These are phyloP conservation scores for Ramphastos sulfuratus DNA, from an alignment of 2,113 vertebrate genomes.

Conservation along the genomic window DNA sequence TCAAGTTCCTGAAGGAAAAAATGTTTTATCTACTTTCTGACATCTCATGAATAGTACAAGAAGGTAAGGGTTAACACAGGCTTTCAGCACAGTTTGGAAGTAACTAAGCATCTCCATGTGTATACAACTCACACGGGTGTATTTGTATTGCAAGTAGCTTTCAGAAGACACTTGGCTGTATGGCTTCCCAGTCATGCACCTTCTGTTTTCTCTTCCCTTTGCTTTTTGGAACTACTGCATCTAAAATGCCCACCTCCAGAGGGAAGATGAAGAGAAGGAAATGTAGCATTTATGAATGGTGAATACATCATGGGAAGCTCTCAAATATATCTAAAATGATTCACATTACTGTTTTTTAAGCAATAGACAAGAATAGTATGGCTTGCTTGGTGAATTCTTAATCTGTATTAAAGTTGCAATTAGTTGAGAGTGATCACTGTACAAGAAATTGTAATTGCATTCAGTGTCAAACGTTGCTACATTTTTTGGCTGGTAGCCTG, in stretches of 20 bases:
- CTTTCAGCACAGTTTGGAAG: neutral
- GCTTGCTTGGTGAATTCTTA: neutral
- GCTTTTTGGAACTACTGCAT: neutral
- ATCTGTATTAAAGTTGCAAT: neutral
- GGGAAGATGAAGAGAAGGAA: neutral
- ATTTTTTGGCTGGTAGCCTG: neutral
- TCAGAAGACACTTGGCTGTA: neutral
- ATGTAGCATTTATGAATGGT: neutral
- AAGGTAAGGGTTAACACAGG: neutral
- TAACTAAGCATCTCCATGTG: neutral
- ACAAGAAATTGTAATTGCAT: neutral
- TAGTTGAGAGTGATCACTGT: neutral
- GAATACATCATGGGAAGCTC: neutral
- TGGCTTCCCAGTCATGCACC: neutral
- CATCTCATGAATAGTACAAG: neutral
- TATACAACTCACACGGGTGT: neutral
- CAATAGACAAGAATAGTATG: neutral
- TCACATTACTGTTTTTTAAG: neutral
- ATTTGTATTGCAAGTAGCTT: neutral
- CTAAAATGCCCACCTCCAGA: neutral
- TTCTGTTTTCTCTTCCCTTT: neutral
- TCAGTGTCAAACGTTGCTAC: neutral
- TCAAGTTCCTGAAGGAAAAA: neutral
- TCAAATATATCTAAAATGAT: neutral
- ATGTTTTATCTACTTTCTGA: neutral